Evolutionary conservation across 2,888 invertebrate genomes (phyloP).

Genomic region (Rhagonycha lutea): DNA sequence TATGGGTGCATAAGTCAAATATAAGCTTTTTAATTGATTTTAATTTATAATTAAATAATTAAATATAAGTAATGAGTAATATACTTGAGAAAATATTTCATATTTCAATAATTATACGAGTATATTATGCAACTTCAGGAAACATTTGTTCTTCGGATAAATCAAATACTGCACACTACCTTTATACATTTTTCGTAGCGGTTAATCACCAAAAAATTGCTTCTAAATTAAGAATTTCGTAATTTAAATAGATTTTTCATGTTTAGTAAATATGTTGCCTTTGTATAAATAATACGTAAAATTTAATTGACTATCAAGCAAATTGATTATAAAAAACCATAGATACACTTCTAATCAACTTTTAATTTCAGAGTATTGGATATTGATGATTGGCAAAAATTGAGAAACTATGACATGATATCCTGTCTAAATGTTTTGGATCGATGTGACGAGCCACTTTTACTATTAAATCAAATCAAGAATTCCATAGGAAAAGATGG

Average conservation of each 20-base stretch:
- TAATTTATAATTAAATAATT: no score
- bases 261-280: background rate
- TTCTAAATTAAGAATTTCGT: background rate
- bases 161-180: background rate
- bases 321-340: background rate
- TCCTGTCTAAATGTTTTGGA: slow-evolving; percentile 93
- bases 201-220: background rate
- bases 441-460: slow-evolving; percentile 84
- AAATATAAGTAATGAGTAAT: no score
- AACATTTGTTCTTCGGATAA: background rate
- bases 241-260: background rate
- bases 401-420: slow-evolving; percentile 73
- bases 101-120: no score
- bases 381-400: slow-evolving; percentile 66
- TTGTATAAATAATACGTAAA: background rate
- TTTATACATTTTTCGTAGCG: background rate
- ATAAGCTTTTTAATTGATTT: background rate
- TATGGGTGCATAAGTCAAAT: background rate
- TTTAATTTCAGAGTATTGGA: slow-evolving; percentile 67
- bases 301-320: background rate
- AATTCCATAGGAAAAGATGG: slow-evolving; percentile 74
- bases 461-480: slow-evolving; percentile 76
- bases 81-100: no score
- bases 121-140: background rate
- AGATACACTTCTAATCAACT: background rate